phyloP scores from a whole-genome alignment of 2,113 vertebrate genomes.

The Psilopogon haemacephalus region DNA sequence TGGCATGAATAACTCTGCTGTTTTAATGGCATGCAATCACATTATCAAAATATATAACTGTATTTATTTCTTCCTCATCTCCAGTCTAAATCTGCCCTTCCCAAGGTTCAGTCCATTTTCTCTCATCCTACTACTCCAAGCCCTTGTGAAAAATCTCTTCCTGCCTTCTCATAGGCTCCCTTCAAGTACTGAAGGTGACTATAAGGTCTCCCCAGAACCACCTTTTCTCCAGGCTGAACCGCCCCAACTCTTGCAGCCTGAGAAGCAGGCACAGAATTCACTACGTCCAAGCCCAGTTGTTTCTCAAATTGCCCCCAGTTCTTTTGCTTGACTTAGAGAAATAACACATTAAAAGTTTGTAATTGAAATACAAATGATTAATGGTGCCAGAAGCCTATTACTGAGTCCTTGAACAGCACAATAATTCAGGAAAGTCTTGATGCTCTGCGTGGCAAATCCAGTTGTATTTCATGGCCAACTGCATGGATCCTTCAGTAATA shows the following conservation, averaged over 20 bases:
- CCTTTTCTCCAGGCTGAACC: too few species aligned
- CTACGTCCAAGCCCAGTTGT: not conserved
- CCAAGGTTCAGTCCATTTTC: too few species aligned
- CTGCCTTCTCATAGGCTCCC: too few species aligned
- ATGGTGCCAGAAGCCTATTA: not conserved
- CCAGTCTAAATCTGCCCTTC: too few species aligned
- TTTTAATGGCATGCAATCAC: not conserved
- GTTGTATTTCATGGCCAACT: not conserved
- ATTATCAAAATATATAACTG: not conserved
- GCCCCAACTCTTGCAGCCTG: too few species aligned
- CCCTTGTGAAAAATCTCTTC: too few species aligned
- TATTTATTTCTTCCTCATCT: not conserved
- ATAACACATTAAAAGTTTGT: not conserved
- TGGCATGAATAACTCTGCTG: not conserved
- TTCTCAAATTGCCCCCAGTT: not conserved
- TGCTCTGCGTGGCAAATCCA: not conserved
- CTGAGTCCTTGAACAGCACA: not conserved
- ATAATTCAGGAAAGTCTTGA: not conserved
- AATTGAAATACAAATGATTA: not conserved
- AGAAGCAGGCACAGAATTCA: not conserved
- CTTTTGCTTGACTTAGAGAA: not conserved
- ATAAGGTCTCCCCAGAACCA: too few species aligned
- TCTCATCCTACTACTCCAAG: too few species aligned
- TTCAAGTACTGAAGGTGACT: too few species aligned
- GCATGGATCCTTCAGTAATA: not conserved